These are phyloP conservation scores for Halocynthia aurantium DNA, from an alignment of 23 tunicate genomes.

Conservation along the genomic window DNA sequence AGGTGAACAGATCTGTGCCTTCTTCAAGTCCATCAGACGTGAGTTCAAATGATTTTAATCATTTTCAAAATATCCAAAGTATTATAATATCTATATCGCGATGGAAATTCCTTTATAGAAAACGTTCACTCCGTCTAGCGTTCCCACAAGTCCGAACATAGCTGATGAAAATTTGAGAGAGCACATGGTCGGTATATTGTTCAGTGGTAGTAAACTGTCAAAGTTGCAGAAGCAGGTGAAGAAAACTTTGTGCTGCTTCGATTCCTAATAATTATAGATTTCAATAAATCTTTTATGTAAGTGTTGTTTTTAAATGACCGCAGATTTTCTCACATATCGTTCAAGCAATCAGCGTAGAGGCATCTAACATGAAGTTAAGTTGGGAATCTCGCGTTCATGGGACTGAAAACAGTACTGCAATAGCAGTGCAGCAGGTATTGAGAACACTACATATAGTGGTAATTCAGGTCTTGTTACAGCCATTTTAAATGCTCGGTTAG, in stretches of 20 bases:
- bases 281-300: neutral
- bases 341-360: slow-evolving; percentile 49
- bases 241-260: neutral
- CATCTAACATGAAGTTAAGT: slow-evolving; percentile 24
- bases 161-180: slow-evolving; percentile 63
- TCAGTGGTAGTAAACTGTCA: slow-evolving; percentile 66
- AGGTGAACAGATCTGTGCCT: too few relatives aligned
- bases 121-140: neutral
- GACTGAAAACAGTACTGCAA: neutral
- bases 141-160: slow-evolving; percentile 52
- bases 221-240: slow-evolving; percentile 55
- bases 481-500: too few relatives aligned
- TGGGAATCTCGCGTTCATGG: slow-evolving; percentile 30
- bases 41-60: too few relatives aligned
- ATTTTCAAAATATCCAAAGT: too few relatives aligned
- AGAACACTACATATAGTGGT: too few relatives aligned
- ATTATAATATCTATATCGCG: neutral
- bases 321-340: slow-evolving; percentile 69
- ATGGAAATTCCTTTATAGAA: neutral
- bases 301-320: neutral
- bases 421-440: too few relatives aligned
- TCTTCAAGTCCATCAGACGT: too few relatives aligned
- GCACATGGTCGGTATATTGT: slow-evolving; percentile 74
- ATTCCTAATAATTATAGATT: neutral
- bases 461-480: too few relatives aligned